Evolutionary conservation across 2,888 invertebrate species (phyloP), one percentile per base, ranked within the genome.

Genomic region (Lasioglossum malachurum): DNA sequence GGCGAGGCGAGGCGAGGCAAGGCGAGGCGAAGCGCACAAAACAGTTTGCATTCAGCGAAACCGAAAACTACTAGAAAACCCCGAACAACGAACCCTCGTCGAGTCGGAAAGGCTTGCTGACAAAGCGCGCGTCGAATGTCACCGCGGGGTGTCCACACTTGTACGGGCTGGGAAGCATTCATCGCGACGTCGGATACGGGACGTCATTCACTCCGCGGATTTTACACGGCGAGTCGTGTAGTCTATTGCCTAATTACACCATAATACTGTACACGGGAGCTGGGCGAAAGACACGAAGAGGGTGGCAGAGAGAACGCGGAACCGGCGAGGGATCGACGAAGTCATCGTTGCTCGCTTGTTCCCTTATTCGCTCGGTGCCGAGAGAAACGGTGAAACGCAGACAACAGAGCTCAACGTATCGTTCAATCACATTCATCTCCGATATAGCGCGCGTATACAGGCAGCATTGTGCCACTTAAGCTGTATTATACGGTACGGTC

Each of bases 101-200:
- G 87, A 84, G 83, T 76, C 31, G 82, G 82, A 84, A 89, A 87
- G 87, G 79, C 79, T 27, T 85, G 88, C 81, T 86, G 78, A 84
- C 89, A 91, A 87, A 83, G 87, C 83, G 79, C 73, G 79, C 87
- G 89, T 88, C 90, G 91, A 87, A 89, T 91, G 86, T 87, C 93
- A 86, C 93, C 84, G 83, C 93, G 92, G 93, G 93, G 90, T 84
- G 91, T 92, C 93, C 91, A 88, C 94, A 94, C 93, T 94, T 93
- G 92, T 91, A 78, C 91, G 83, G 12, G 67, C 53, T 49, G 82
- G 38, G 41, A 57, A 41, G 73, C 78, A 90, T 91, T 91, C 86
- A 83, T 35, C 73, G 69, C 86, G 84, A 82, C 44, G 80, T 57
- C 57, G 81, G 69, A 86, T 80, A 78, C 82, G 76, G 77, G 79